phyloP scores from a whole-genome alignment of 2,888 invertebrate species.

The Merodon equestris region DNA sequence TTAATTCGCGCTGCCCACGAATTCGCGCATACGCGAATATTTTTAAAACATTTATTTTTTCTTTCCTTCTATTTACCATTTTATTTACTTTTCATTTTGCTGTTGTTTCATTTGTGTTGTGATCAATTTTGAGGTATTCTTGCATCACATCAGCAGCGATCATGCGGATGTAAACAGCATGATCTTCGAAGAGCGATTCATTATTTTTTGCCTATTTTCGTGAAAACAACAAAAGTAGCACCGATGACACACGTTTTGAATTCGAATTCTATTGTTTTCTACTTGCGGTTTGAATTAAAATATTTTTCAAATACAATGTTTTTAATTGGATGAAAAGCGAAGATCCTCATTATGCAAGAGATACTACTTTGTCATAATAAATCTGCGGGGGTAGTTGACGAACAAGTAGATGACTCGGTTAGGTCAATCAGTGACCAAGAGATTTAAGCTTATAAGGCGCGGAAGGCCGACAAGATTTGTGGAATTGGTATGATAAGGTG shows the following conservation, averaged over 20 bases:
- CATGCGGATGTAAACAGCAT: conserved; percentile 43
- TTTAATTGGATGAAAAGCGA: neutral
- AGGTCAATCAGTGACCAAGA: neutral
- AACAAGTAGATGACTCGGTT: conserved; percentile 29
- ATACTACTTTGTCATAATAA: neutral
- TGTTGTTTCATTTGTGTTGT: neutral
- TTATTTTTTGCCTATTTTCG: conserved; percentile 26
- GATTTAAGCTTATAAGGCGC: neutral
- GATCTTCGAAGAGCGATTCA: neutral
- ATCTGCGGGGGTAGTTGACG: neutral
- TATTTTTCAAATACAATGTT: neutral
- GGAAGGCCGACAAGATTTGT: conserved; percentile 22
- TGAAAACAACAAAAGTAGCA: conserved; percentile 4
- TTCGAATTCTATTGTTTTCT: neutral
- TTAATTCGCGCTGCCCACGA: conserved; percentile 36
- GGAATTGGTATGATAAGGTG: conserved; percentile 27
- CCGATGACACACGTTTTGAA: neutral
- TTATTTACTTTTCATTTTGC: too few relatives aligned
- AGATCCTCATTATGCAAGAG: neutral
- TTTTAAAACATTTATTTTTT: conserved; percentile 10
- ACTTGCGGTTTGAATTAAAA: conserved; percentile 17
- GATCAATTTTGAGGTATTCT: conserved; percentile 11
- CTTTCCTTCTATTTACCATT: neutral
- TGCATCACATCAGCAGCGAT: conserved; percentile 15
- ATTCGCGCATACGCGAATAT: conserved; percentile 16